Conservation (phyloP, 2,797 vertebrate species). For the Neosalanx taihuensis region DNA sequence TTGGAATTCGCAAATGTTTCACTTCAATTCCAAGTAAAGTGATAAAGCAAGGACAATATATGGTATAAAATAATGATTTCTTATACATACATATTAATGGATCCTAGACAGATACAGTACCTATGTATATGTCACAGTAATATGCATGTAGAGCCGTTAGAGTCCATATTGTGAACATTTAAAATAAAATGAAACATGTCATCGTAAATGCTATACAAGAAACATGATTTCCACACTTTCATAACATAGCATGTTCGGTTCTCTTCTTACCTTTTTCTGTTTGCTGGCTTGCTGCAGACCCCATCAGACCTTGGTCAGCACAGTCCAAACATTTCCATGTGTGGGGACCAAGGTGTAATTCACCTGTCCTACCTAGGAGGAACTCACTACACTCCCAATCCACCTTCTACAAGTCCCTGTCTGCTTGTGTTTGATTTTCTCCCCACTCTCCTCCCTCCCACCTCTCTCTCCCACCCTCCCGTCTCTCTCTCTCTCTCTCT, state of each 20-base stretch:
- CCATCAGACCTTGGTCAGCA: slow-evolving; percentile 59
- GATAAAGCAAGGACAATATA: no score
- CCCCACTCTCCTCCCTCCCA: not conserved
- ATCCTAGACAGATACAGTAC: no score
- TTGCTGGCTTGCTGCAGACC: slow-evolving; percentile 65
- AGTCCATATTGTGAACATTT: no score
- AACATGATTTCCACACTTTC: not conserved
- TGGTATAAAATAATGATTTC: no score
- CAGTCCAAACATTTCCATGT: slow-evolving; percentile 8
- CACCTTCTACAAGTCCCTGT: not conserved
- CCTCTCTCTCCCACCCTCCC: not conserved
- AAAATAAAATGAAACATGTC: not conserved
- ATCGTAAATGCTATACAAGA: not conserved
- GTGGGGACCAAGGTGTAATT: not conserved
- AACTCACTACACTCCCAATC: not conserved
- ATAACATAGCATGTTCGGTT: not conserved
- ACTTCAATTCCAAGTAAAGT: no score
- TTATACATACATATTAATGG: no score
- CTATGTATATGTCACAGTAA: no score
- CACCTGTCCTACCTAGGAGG: no score
- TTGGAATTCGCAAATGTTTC: no score
- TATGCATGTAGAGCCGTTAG: no score
- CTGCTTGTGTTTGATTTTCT: not conserved
- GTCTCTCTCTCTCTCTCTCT: not conserved
- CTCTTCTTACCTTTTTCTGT: slow-evolving; percentile 57